These are phyloP conservation scores for Eupithecia subumbrata DNA, from an alignment of 2,888 invertebrate species.

Conservation along the genomic window DNA sequence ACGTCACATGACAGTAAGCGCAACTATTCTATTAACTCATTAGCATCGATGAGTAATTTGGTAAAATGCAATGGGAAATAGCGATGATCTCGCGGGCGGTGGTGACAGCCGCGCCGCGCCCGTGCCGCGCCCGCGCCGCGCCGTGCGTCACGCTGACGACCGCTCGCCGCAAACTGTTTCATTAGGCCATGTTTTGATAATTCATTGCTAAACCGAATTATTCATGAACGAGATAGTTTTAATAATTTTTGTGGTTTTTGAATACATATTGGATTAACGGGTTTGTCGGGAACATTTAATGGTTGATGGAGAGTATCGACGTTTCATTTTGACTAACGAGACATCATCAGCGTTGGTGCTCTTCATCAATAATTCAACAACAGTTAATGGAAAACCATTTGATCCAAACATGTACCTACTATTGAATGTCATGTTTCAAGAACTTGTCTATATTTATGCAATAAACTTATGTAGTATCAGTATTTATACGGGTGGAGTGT, in stretches of 20 bases:
- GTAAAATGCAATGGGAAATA: neutral
- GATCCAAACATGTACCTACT: no score
- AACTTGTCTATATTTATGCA: no score
- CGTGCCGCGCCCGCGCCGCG: neutral
- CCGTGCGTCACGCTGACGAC: neutral
- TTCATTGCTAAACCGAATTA: neutral
- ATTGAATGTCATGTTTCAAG: no score
- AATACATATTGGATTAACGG: neutral
- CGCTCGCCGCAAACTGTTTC: constrained; percentile 1
- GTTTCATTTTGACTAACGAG: neutral
- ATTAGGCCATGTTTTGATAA: neutral
- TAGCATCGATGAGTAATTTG: neutral
- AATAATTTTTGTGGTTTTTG: neutral
- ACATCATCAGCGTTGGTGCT: neutral
- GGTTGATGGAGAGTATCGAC: neutral
- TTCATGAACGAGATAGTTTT: neutral
- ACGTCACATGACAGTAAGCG: neutral
- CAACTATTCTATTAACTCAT: neutral
- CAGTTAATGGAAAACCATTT: no score
- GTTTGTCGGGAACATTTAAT: neutral
- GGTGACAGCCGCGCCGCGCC: no score
- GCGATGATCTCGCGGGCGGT: no score
- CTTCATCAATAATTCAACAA: neutral
- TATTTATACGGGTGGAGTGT: neutral
- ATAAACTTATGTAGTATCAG: neutral